Evolutionary conservation across 2,113 vertebrate genomes (phyloP).

Genomic region (Puntigrus tetrazona): DNA sequence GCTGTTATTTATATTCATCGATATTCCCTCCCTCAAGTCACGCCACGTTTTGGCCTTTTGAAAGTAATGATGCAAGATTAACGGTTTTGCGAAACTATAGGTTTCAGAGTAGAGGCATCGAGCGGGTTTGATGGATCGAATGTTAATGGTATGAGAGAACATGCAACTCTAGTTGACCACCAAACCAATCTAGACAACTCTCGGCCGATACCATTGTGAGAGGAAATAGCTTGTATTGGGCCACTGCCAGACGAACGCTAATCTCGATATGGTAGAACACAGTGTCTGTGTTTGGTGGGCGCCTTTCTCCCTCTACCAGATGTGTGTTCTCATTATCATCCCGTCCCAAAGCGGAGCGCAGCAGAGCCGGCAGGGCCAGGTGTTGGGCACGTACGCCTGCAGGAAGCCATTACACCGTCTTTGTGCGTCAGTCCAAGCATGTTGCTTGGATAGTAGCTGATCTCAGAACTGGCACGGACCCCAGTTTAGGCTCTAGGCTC

Average conservation of each 20-base stretch:
- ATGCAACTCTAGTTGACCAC: background rate
- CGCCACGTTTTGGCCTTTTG: conserved; percentile 29
- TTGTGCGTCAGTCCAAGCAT: conserved; percentile 36
- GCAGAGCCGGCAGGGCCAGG: conserved; percentile 43
- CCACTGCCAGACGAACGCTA: conserved; percentile 20
- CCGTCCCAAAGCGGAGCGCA: conserved; percentile 26
- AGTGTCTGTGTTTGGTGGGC: conserved; percentile 21
- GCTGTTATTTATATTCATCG: conserved; percentile 58
- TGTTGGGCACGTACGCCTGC: conserved; percentile 45
- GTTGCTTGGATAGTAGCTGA: conserved; percentile 42
- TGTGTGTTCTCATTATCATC: conserved; percentile 43
- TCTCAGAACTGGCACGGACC: conserved; percentile 47
- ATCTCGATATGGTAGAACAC: conserved; percentile 31
- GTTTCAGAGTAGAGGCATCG: conserved; percentile 23
- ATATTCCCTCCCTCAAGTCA: conserved; percentile 37
- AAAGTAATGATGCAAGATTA: conserved; percentile 41
- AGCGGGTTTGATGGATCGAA: background rate
- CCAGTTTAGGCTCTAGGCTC: conserved; percentile 29
- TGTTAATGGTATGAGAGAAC: background rate
- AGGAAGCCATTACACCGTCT: conserved; percentile 55
- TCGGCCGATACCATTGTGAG: background rate
- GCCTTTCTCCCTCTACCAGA: conserved; percentile 48
- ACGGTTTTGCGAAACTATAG: conserved; percentile 13
- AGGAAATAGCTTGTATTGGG: conserved; percentile 36
- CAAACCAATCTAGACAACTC: background rate